Percentiles rank a stretch among this genome's conserved stretches.
Conservation (phyloP, 2,888 invertebrate species). For the Parascotia fuliginaria region DNA sequence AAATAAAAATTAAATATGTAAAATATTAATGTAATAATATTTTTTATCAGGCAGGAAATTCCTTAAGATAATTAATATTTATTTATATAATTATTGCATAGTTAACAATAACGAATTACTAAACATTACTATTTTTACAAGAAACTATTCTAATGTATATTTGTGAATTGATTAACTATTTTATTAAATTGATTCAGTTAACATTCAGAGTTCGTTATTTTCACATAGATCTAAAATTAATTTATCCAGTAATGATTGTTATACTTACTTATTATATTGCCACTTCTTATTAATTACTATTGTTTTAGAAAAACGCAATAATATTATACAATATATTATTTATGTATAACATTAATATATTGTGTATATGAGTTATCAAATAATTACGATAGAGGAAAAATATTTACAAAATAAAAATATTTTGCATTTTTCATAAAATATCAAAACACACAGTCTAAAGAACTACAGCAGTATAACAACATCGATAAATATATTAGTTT, state of each 20-base stretch:
- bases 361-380: background rate
- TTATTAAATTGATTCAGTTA: slow-evolving; percentile 2
- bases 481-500: slow-evolving; percentile 10
- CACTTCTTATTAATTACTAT: no score
- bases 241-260: no score
- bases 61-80: background rate
- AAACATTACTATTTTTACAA: background rate
- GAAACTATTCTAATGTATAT: background rate
- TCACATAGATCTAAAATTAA: slow-evolving; percentile 21
- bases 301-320: no score
- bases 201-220: slow-evolving; percentile 16
- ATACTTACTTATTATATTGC: background rate
- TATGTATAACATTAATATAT: no score
- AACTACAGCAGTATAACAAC: slow-evolving; percentile 11
- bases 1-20: no score
- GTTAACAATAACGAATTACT: slow-evolving; percentile 1
- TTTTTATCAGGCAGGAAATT: background rate
- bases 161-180: slow-evolving; percentile 3
- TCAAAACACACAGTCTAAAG: background rate
- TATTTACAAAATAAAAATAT: background rate
- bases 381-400: background rate
- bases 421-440: background rate
- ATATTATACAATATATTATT: no score
- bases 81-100: background rate
- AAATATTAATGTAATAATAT: background rate